Evolutionary conservation across 2,113 vertebrate species (phyloP), one percentile per base, ranked within the genome.

Genomic region (Myotis yumanensis): DNA sequence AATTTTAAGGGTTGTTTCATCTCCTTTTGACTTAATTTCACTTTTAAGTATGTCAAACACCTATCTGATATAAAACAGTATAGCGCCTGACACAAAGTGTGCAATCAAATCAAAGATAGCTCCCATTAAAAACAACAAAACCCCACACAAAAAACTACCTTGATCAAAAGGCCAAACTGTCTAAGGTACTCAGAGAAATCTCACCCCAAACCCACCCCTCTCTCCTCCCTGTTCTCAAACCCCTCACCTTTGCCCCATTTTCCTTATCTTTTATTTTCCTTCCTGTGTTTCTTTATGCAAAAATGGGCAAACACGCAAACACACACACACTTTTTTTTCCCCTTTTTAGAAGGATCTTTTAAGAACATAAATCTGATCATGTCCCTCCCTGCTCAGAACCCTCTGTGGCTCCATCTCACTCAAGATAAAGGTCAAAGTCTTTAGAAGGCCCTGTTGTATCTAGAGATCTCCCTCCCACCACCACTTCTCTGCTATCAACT

Each of bases 261-360:
- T 30, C 35, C 35, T 51, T 37, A 57, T 51, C 10, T 77, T 51
- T 25, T 35, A 14, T 32, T 66, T 71, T 62, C 40, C 43, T 79
- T 79, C 8, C 35, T 71, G 7, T 12, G 4, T 71, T 75, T 54
- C 22, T 86, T 86, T 89, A 75, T 69, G 11, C 7, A 81, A 82
- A 84, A 86, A 35, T 1, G 37, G 79, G n/a, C 52, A 68, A 64
- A 79, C 16, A 62, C 1, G 51, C 12, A n/a, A 1, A 69, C 20
- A 22, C 11, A 73, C 28, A 46, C 46, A 46, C 46, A 11, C 12
- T 11, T 18, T 48, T 17, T 37, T 48, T 82, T 3, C 20, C n/a
- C 28, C 7, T 64, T 93, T 89, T 68, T 64, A n/a, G 68, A 76
- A n/a, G 14, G 20, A 71, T 32, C 46, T 87, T 90, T 82, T 73